Evolutionary conservation across 2,888 invertebrate genomes (phyloP).

Genomic region (Cephalotes varians): DNA sequence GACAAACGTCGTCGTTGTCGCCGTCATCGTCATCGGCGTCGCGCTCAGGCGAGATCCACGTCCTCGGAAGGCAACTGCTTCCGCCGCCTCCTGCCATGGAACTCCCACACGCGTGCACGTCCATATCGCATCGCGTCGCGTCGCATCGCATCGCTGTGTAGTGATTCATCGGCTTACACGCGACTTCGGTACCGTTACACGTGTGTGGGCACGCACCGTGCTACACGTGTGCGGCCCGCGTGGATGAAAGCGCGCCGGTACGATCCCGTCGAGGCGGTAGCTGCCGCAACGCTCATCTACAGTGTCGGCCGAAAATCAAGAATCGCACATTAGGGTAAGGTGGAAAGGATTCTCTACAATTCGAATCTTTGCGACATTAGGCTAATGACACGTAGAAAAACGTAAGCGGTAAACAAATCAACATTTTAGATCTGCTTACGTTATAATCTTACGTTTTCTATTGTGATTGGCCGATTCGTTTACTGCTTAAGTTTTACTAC

Average conservation of each 20-base stretch:
- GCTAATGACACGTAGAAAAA: too few species aligned
- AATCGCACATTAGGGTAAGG: background rate
- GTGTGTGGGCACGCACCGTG: conserved; percentile 69
- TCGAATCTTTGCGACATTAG: background rate
- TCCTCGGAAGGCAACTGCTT: conserved; percentile 62
- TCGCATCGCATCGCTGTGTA: conserved; percentile 60
- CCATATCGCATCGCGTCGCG: conserved; percentile 53
- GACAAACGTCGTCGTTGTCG: conserved; percentile 40
- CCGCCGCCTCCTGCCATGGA: conserved; percentile 40
- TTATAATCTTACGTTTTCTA: too few species aligned
- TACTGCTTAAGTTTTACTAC: too few species aligned
- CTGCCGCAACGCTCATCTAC: conserved; percentile 25
- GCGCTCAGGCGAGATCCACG: conserved; percentile 57
- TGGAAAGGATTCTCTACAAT: background rate
- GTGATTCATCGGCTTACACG: conserved; percentile 81
- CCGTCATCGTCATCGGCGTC: conserved; percentile 38
- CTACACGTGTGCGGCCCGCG: conserved; percentile 60
- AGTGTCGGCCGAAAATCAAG: conserved; percentile 16
- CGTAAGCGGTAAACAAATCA: too few species aligned
- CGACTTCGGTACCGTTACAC: conserved; percentile 78
- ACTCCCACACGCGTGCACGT: conserved; percentile 71
- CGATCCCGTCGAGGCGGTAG: conserved; percentile 23
- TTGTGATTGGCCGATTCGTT: too few species aligned
- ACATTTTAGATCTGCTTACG: too few species aligned
- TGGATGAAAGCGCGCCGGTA: conserved; percentile 30